Evolutionary conservation across 2,888 invertebrate species (phyloP).

Genomic region (Pollenia amentaria): DNA sequence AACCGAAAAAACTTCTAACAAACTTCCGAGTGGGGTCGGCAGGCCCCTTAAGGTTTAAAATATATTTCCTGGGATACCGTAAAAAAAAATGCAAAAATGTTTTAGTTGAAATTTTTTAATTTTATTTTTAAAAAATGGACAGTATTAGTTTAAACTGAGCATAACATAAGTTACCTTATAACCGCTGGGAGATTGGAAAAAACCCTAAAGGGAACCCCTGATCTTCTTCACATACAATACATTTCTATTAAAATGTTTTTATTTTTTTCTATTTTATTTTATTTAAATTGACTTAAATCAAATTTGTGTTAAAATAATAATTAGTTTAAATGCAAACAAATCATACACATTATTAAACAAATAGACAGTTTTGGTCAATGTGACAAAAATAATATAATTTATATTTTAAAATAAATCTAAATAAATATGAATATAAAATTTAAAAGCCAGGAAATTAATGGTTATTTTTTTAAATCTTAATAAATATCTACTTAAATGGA

Average conservation of each 20-base stretch:
- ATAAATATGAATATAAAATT: conserved; percentile 2
- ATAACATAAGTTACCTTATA: too few species aligned
- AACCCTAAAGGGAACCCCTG: too few species aligned
- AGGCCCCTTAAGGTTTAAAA: too few species aligned
- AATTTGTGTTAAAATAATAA: conserved; percentile 34
- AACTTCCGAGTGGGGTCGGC: too few species aligned
- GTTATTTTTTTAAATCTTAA: neutral
- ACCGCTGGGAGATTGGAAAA: too few species aligned
- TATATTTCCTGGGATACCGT: too few species aligned
- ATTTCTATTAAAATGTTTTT: neutral
- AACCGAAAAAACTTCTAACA: too few species aligned
- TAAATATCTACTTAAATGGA: neutral
- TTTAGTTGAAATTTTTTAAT: too few species aligned
- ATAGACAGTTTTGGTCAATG: neutral
- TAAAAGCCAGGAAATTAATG: conserved; percentile 34
- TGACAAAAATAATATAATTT: conserved; percentile 5
- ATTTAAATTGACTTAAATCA: conserved; percentile 39
- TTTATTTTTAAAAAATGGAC: too few species aligned
- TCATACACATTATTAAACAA: neutral
- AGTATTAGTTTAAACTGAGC: too few species aligned
- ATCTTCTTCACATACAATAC: too few species aligned
- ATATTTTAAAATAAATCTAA: neutral
- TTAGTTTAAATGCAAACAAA: neutral
- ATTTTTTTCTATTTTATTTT: conserved; percentile 8
- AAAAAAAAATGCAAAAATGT: too few species aligned